These are phyloP conservation scores for Drosophila tristis DNA, from an alignment of 1,140 invertebrate genomes.

Conservation along the genomic window DNA sequence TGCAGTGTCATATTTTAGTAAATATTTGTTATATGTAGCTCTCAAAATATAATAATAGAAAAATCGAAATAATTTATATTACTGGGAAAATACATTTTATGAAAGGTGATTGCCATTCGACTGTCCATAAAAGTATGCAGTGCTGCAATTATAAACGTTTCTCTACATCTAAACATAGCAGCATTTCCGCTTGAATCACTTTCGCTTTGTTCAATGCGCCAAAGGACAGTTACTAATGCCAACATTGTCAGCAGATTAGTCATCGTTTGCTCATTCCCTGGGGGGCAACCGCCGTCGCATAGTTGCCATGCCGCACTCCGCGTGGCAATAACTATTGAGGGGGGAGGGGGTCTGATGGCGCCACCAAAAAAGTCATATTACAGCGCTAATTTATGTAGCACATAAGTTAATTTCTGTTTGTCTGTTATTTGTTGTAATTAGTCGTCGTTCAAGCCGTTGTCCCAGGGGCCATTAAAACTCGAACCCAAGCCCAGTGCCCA, in stretches of 20 bases:
- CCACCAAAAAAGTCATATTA: constrained; percentile 56
- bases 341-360: not conserved
- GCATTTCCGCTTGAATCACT: too few relatives aligned
- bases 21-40: too few relatives aligned
- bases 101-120: too few relatives aligned
- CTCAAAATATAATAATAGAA: too few relatives aligned
- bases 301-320: constrained; percentile 11
- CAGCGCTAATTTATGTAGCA: constrained; percentile 76
- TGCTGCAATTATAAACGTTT: too few relatives aligned
- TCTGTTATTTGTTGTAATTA: constrained; percentile 79
- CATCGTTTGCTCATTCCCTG: constrained; percentile 28
- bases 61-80: too few relatives aligned
- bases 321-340: constrained; percentile 34
- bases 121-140: too few relatives aligned
- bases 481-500: constrained; percentile 4
- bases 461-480: constrained; percentile 69
- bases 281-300: constrained; percentile 25
- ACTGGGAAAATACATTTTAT: too few relatives aligned
- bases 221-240: constrained; percentile 11
- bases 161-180: too few relatives aligned
- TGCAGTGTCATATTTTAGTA: too few relatives aligned
- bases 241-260: constrained; percentile 33
- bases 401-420: constrained; percentile 81
- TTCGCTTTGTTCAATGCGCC: too few relatives aligned
- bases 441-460: constrained; percentile 70